These are phyloP conservation scores for Aphelenchoides fujianensis DNA, from an alignment of 1,140 invertebrate species.

Conservation along the genomic window DNA sequence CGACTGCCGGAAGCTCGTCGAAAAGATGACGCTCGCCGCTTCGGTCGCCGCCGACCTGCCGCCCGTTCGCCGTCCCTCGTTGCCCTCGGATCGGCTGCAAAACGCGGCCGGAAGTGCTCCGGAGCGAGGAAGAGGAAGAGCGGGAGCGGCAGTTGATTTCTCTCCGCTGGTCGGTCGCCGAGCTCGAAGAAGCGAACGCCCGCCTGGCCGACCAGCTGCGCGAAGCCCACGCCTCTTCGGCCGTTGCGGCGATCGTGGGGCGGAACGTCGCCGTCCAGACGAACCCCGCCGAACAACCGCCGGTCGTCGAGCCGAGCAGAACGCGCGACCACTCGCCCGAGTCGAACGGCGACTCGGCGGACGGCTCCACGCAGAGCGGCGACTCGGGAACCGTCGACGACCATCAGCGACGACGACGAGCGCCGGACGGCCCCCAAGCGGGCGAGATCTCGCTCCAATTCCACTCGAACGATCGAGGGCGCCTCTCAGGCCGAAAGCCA, in stretches of 20 bases:
- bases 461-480: neutral
- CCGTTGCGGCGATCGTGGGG: neutral
- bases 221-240: neutral
- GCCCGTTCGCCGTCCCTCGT: neutral
- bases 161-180: neutral
- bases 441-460: neutral
- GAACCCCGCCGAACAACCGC: neutral
- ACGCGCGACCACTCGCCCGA: neutral
- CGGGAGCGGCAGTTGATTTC: slow-evolving; percentile 17
- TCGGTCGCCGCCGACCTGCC: neutral
- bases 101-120: neutral
- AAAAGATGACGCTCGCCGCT: neutral
- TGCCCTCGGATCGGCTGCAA: neutral
- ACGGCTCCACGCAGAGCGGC: neutral
- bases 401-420: slow-evolving; percentile 12
- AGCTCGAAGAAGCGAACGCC: slow-evolving; percentile 26
- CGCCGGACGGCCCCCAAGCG: neutral
- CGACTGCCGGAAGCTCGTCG: slow-evolving; percentile 21
- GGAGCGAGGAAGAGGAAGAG: slow-evolving; percentile 12
- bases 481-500: neutral
- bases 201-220: slow-evolving; percentile 16
- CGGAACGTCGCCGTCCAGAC: neutral
- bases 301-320: neutral
- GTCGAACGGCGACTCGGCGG: neutral
- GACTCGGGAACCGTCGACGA: slow-evolving; percentile 30